phyloP scores from a whole-genome alignment of 2,113 vertebrate species.

The Mustela nigripes region DNA sequence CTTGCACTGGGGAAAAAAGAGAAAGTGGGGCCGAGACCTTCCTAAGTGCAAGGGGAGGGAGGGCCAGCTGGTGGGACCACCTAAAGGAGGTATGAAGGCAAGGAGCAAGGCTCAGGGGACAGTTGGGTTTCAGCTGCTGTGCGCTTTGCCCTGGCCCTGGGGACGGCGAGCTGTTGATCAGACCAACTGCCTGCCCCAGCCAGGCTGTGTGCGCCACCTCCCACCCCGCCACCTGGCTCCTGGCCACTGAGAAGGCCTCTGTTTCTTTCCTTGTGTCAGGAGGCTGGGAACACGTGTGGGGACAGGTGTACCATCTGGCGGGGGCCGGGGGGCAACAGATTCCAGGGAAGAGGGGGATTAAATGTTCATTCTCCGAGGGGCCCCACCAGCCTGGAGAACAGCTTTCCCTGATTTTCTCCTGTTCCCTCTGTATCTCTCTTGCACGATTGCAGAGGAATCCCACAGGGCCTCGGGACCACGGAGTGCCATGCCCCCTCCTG shows the following conservation, averaged over 20 bases:
- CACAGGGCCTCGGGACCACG: not conserved
- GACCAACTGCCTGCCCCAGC: conserved; percentile 18
- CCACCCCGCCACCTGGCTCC: conserved; percentile 60
- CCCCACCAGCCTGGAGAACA: not conserved
- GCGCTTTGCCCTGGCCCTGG: not conserved
- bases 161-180: not conserved
- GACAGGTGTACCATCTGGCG: conserved; percentile 76
- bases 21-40: not conserved
- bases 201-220: conserved; percentile 22
- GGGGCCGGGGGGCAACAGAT: not conserved
- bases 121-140: conserved; percentile 43
- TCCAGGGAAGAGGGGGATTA: conserved; percentile 71
- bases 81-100: not conserved
- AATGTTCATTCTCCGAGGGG: not conserved
- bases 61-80: not conserved
- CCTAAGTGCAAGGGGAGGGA: not conserved
- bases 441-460: not conserved
- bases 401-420: not conserved
- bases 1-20: not conserved
- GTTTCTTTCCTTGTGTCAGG: conserved; percentile 49
- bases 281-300: conserved; percentile 56
- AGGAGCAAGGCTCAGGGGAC: not conserved
- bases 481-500: not conserved
- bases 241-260: conserved; percentile 51
- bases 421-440: not conserved